Base-by-base conservation (phyloP, 2,113 vertebrate genomes). In the Cettia cetti region DNA sequence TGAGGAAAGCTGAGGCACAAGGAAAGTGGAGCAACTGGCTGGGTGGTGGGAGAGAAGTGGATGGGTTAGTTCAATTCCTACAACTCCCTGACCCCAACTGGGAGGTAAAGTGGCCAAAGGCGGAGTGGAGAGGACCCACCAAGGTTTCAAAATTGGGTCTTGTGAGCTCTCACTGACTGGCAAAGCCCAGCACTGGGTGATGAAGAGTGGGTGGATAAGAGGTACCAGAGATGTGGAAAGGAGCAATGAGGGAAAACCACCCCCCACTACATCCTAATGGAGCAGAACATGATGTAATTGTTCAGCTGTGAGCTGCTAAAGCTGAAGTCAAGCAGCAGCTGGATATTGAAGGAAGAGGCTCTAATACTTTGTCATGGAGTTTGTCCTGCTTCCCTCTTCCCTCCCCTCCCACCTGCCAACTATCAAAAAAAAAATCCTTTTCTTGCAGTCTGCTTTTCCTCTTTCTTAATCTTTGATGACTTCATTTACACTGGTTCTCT, bases 21-120 rank as follows among this genome's bases (percentile, higher is more conserved):
- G 50, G 27, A 50, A 50, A 54, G 24, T 11, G n/a, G 54, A 82
- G 50, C 26, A 27, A 26, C 18, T 83, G 45, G 8, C 42, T 22
- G 2, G 0, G 19, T 24, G 13, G 5, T 0, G 0, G 18, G 3
- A 1, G 3, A 64, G 21, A n/a, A 65, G 23, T 8, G 28, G 10
- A 39, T 33, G 27, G 16, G 15, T 72, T 35, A 30, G 9, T 53
- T 84, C 26, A 72, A 8, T 37, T 72, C 12, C 56, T 23, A 15
- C 17, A 86, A 28, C 5, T 83, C 68, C 27, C 14, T 39, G 35
- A 15, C 15, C 27, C 12, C 3, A 19, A 1, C 21, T 27, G 7
- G 27, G 50, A 89, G 20, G 22, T 18, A 15, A 78, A 27, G 14
- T 24, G 33, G 44, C 37, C 33, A 26, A 42, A 10, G 28, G 16